Base-by-base conservation (phyloP, 2,888 invertebrate genomes). In the Eilema depressum region DNA sequence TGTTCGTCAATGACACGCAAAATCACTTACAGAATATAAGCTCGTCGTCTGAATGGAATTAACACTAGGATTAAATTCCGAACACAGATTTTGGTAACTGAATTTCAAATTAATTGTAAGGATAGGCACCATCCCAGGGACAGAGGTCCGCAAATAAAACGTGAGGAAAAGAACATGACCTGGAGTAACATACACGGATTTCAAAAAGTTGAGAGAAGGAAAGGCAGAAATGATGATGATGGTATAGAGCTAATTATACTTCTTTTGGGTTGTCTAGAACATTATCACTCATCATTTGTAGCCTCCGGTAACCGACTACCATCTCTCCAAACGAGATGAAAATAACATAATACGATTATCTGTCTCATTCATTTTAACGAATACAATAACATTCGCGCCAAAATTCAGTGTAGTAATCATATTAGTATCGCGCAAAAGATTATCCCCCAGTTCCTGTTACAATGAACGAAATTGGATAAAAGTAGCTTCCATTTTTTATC, bases 391-490 rank as follows among this genome's bases (percentile, higher is more conserved):
- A 59, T 59, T 59, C 59, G 25, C 23, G 4, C 23, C 17, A 59
- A 63, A 25, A 41, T 2, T 17, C 11, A 26, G 41, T 25, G 17
- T 41, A 14, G 17, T 25, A 20, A 17, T 33, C 25, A 62, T 62
- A 63, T 63, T 41, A 25, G 41, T 25, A 11, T 64, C 53, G 47
- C 25, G 26, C 26, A 25, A 47, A 53, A 71, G 71, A 78, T 80
- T 71, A 76, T 75, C 66, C 70, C 63, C 41, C 70, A 26, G 57
- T 61, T 41, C 66, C 47, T 66, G 65, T 76, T 71, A 78, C 71
- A 78, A 76, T 71, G 61, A 64, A 78, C 61, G 60, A 70, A 78
- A 79, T 76, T 76, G 75, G 73, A 78, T 78, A 67, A 80, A 76
- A 78, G 69, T 63, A 37, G 63, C 63, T 73, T 8, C 33, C 63